Base-by-base conservation (phyloP, 2,797 vertebrate genomes). In the Smutsia gigantea region DNA sequence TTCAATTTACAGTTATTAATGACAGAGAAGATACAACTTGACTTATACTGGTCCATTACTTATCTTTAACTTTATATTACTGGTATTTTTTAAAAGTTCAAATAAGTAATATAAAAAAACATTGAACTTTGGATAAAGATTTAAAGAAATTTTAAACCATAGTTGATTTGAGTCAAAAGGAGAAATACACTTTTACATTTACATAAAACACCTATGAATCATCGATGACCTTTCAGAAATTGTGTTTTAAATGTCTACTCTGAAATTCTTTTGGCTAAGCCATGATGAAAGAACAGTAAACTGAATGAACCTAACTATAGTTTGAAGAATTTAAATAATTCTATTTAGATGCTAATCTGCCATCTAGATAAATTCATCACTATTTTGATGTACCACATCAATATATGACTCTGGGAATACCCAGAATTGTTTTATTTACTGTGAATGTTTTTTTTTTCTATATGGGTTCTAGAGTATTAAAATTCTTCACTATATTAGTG, bases 71-170 rank as follows among this genome's bases (percentile, higher is more conserved):
- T 90, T 96, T 82, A 82, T 27, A 78, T 11, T 82, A 57, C 4
- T 93, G 55, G 0, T 61, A 81, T 61, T 77, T 95, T 91, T 97
- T 90, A 29, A 57, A 97, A 96, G 87, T 96, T 97, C 94, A 94
- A 94, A 93, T 85, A 84, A 74, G 42, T 87, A 94, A 92, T 95
- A 84, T 53, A 57, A 71, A 83, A 64, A 87, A 89, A 46, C 8
- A 53, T 1, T 93, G 34, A 96, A 82, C 21, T 96, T 96, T 18
- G 59, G 23, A 39, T 78, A 91, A 91, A 37, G 55, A 94, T 66
- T 96, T 78, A 59, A 94, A 93, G 31, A 90, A 97, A 96, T 94
- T 84, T 82, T 88, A 77, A 17, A 84, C 61, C 29, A 92, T 12
- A 87, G 19, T 92, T 46, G 71, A 96, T 19, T 84, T 95, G 78